Percentiles rank a stretch among this genome's conserved stretches.
Evolutionary conservation across 2,797 vertebrate species (phyloP).

Genomic region (Urophycis tenuis): DNA sequence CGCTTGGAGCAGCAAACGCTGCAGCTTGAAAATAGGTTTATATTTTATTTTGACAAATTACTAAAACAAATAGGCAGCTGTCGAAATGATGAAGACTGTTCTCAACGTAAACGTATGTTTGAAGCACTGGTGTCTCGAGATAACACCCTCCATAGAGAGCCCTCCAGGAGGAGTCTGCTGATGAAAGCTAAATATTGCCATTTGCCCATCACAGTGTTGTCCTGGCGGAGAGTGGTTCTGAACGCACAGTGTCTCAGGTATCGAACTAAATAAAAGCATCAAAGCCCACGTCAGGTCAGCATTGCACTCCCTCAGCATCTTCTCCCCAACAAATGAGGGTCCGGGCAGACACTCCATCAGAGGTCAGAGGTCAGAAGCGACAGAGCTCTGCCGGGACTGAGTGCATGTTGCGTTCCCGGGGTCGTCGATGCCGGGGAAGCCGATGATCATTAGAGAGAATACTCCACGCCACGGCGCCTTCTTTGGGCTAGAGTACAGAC

Average conservation of each 20-base stretch:
- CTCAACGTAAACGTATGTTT: too few species aligned
- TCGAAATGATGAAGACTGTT: background rate
- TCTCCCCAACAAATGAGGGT: background rate
- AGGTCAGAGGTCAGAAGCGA: background rate
- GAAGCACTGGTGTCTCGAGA: background rate
- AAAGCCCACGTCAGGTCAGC: background rate
- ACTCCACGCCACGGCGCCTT: conserved; percentile 33
- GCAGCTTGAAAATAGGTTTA: too few species aligned
- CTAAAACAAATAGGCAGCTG: background rate
- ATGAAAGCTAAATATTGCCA: background rate
- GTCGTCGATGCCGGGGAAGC: conserved; percentile 48
- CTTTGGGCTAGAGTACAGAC: conserved; percentile 46
- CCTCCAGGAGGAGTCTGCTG: background rate
- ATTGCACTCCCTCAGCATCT: background rate
- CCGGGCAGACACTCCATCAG: background rate
- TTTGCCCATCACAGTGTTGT: background rate
- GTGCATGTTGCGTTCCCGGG: conserved; percentile 14
- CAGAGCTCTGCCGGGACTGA: background rate
- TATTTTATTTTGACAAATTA: background rate
- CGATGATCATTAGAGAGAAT: conserved; percentile 26
- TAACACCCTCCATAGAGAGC: background rate
- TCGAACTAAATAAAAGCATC: background rate
- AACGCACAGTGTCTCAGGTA: background rate
- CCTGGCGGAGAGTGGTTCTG: background rate
- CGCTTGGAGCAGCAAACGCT: background rate